Conservation (phyloP, 2,797 vertebrate species). For the Threskiornis aethiopicus region DNA sequence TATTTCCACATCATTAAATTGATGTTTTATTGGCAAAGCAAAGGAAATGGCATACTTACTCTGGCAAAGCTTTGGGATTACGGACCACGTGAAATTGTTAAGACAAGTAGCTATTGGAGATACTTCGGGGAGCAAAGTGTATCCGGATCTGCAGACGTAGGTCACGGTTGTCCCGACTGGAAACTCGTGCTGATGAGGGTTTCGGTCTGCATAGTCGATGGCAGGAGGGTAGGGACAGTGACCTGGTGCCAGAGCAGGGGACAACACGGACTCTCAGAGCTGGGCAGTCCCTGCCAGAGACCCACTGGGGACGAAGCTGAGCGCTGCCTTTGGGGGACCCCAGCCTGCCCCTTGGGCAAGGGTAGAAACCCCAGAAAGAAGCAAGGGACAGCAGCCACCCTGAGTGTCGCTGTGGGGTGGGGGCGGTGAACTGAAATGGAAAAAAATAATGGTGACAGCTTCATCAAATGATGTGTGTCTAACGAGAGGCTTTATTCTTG, state of each 20-base stretch:
- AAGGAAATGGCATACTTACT: slow-evolving; percentile 8
- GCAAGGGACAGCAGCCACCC: neutral
- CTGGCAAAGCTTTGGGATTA: slow-evolving; percentile 49
- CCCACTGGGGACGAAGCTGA: neutral
- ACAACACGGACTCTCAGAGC: neutral
- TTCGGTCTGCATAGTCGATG: rapidly evolving
- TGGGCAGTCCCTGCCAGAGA: neutral
- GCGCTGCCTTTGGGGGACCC: neutral
- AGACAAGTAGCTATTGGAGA: slow-evolving; percentile 44
- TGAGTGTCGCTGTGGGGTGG: neutral
- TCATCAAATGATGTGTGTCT: neutral
- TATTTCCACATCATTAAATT: neutral
- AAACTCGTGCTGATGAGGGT: neutral
- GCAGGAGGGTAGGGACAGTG: neutral
- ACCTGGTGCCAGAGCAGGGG: neutral
- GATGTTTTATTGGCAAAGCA: neutral
- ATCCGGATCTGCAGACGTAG: slow-evolving; percentile 39
- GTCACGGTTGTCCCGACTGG: neutral
- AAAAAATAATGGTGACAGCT: rapidly evolving
- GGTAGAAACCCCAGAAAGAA: neutral
- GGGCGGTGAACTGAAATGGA: neutral
- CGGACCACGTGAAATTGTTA: slow-evolving; percentile 38
- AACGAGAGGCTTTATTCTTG: rapidly evolving
- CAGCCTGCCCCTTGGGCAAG: neutral
- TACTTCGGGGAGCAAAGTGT: neutral